These are phyloP conservation scores for Trididemnum nubilum DNA, from an alignment of 23 tunicate genomes.

Conservation along the genomic window DNA sequence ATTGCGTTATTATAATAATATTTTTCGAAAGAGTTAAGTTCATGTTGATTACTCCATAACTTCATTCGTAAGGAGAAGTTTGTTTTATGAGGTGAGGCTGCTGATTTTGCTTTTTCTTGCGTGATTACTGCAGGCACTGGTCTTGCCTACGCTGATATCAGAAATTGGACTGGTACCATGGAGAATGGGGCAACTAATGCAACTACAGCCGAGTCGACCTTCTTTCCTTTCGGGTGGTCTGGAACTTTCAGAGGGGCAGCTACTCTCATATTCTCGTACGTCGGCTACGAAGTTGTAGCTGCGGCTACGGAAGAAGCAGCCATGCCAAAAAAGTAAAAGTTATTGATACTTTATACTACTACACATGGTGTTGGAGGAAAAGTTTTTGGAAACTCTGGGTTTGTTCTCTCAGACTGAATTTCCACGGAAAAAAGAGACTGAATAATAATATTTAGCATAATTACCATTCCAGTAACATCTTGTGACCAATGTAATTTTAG, in stretches of 20 bases:
- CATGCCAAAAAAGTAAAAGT: constrained; percentile 59
- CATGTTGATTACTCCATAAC: too few species aligned
- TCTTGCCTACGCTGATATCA: constrained; percentile 37
- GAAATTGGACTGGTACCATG: constrained; percentile 57
- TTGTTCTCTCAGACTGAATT: too few species aligned
- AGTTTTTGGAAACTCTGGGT: background rate
- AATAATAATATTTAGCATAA: too few species aligned
- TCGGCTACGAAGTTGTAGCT: constrained; percentile 84
- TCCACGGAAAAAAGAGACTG: too few species aligned
- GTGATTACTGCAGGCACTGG: too few species aligned
- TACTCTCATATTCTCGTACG: constrained; percentile 82
- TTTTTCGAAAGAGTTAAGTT: too few species aligned
- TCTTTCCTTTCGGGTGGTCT: constrained; percentile 73
- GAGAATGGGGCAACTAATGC: background rate
- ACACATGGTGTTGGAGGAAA: background rate
- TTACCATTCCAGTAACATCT: too few species aligned
- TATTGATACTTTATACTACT: background rate
- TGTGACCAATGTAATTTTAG: too few species aligned
- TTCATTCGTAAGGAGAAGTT: too few species aligned
- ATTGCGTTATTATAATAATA: too few species aligned
- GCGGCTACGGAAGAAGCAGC: constrained; percentile 75
- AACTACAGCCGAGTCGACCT: constrained; percentile 39
- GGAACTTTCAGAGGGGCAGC: constrained; percentile 86
- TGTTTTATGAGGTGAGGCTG: too few species aligned
- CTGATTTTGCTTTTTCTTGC: too few species aligned